Conservation (phyloP, 2,888 invertebrate species). For the Yponomeuta malinellus region DNA sequence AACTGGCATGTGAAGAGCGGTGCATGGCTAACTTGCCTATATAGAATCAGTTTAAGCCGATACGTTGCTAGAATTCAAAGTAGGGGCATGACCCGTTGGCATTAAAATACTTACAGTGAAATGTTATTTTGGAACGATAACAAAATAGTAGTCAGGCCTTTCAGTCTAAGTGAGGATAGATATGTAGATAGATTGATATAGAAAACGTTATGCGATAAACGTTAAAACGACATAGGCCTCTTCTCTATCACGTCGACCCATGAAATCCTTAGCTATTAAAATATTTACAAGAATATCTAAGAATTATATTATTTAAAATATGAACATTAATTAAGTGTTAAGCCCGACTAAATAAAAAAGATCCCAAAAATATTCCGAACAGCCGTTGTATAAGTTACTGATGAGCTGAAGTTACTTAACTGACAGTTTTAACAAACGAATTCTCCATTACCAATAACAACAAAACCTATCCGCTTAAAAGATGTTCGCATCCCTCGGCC, state of each 20-base stretch:
- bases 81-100: background rate
- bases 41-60: constrained; percentile 5
- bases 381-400: background rate
- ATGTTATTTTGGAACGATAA: no score
- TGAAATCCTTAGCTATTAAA: no score
- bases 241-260: no score
- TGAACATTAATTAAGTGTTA: background rate
- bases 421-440: background rate
- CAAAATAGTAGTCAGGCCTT: no score
- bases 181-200: no score
- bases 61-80: constrained; percentile 2
- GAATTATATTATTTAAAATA: no score
- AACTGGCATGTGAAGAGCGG: constrained; percentile 8
- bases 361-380: background rate
- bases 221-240: no score
- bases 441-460: background rate
- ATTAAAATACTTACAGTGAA: background rate
- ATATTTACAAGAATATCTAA: no score
- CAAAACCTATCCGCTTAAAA: background rate
- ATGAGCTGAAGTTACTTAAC: background rate
- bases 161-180: no score
- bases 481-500: background rate
- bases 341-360: background rate
- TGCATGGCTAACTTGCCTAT: constrained; percentile 8
- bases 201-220: no score